Percentiles rank a stretch among this genome's conserved stretches.
phyloP scores from a whole-genome alignment of 2,113 vertebrate genomes.

The Sander lucioperca region DNA sequence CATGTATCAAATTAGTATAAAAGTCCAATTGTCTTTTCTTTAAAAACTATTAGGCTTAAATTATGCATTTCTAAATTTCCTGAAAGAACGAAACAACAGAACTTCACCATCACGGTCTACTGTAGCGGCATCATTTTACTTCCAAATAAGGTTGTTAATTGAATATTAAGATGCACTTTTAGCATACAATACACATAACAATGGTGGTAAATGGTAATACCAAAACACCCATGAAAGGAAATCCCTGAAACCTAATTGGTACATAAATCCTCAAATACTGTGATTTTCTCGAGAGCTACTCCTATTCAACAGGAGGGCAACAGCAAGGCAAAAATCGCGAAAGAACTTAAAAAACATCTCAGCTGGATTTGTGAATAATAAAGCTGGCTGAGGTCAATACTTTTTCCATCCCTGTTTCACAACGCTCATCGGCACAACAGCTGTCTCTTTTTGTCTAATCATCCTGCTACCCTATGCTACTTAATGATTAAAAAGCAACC shows the following conservation, averaged over 20 bases:
- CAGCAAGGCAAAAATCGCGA: background rate
- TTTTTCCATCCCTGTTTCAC: slow-evolving; percentile 32
- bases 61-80: background rate
- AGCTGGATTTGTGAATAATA: slow-evolving; percentile 26
- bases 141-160: background rate
- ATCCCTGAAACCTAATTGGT: background rate
- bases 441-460: slow-evolving; percentile 71
- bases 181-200: background rate
- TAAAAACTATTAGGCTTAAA: background rate
- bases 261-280: background rate
- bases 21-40: background rate
- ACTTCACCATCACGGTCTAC: background rate
- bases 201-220: background rate
- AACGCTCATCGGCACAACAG: slow-evolving; percentile 49
- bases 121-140: background rate
- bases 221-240: background rate
- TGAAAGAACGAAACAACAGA: background rate
- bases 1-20: background rate
- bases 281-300: background rate
- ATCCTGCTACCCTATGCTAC: slow-evolving; percentile 63
- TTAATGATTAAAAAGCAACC: slow-evolving; percentile 78
- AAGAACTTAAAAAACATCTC: slow-evolving; percentile 2
- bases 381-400: slow-evolving; percentile 59
- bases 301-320: background rate
- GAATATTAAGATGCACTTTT: background rate